Evolutionary conservation across 2,797 vertebrate genomes (phyloP).

Genomic region (Myotis daubentonii): DNA sequence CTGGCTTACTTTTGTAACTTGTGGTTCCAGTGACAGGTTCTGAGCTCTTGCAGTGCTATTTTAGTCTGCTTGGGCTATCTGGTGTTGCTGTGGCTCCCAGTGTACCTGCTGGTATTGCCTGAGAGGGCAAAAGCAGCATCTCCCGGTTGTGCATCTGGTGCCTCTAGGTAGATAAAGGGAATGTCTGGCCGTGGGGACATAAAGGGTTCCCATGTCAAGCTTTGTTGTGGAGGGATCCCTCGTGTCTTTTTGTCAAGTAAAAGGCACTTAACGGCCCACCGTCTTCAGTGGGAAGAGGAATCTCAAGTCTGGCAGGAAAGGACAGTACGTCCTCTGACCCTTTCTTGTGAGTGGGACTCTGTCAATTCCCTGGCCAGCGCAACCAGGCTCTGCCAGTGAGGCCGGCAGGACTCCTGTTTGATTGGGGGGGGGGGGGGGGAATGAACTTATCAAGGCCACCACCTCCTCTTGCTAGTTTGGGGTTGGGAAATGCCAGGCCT

Average conservation of each 20-base stretch:
- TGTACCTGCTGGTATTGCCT: neutral
- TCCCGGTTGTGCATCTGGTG: neutral
- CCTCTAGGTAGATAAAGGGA: neutral
- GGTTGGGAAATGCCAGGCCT: neutral
- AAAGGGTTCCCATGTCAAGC: neutral
- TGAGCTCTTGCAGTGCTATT: neutral
- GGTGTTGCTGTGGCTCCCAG: neutral
- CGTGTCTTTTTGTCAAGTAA: neutral
- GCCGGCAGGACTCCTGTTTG: neutral
- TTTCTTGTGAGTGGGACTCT: neutral
- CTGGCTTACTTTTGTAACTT: neutral
- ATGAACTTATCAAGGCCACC: neutral
- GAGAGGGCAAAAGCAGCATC: neutral
- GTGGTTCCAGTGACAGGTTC: neutral
- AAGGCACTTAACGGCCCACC: neutral
- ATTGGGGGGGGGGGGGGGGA: too few relatives aligned
- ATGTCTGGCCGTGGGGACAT: neutral
- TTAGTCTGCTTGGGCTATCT: neutral
- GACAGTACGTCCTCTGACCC: neutral
- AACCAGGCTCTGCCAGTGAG: neutral
- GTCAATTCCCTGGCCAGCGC: neutral
- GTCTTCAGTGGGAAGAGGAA: neutral
- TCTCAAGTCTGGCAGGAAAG: neutral
- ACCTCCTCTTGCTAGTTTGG: neutral
- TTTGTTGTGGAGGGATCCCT: neutral